Evolutionary conservation across 2,888 invertebrate species (phyloP).

Genomic region (Phania funesta): DNA sequence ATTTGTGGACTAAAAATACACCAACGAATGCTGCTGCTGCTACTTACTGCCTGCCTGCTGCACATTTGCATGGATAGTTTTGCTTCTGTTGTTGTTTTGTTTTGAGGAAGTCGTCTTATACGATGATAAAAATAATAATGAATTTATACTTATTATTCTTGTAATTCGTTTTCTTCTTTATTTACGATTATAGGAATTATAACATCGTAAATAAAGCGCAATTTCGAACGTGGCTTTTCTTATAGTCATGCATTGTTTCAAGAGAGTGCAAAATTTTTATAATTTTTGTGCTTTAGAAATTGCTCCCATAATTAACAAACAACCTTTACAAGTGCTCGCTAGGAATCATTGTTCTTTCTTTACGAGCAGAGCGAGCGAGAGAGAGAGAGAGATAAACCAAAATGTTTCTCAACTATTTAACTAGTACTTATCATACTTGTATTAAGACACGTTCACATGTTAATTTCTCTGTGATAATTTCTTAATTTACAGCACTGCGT

Average conservation of each 20-base stretch:
- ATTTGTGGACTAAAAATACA: conserved; percentile 38
- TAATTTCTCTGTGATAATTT: no score
- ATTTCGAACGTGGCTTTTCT: conserved; percentile 6
- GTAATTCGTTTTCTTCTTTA: conserved; percentile 24
- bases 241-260: neutral
- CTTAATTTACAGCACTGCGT: no score
- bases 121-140: conserved; percentile 41
- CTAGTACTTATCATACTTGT: no score
- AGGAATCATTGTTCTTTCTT: no score
- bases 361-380: no score
- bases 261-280: neutral
- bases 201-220: conserved; percentile 34
- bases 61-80: conserved; percentile 40
- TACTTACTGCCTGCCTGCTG: no score
- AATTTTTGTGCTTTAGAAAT: neutral
- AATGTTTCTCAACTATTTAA: no score
- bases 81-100: neutral
- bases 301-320: no score
- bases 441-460: no score
- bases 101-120: conserved; percentile 48
- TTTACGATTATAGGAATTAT: conserved; percentile 5
- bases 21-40: conserved; percentile 8
- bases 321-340: no score
- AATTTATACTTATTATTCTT: conserved; percentile 6
- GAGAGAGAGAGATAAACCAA: no score